A percentile compares a stretch with the other conserved stretches of the same genome.
These are phyloP conservation scores for Falco columbarius DNA, from an alignment of 2,797 vertebrate species.

Conservation along the genomic window DNA sequence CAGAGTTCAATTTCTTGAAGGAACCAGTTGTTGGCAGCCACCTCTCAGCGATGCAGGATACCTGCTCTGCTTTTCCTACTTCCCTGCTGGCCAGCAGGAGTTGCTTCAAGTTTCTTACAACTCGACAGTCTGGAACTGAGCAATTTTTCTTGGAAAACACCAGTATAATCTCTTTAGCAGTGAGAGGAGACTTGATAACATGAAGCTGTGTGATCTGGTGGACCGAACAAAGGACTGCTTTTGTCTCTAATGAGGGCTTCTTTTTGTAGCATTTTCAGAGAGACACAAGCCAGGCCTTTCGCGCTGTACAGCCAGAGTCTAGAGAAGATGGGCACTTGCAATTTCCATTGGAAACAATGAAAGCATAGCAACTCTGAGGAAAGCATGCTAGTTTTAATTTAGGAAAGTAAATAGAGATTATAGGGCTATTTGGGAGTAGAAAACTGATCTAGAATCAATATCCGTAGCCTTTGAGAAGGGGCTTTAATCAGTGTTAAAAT, in stretches of 20 bases:
- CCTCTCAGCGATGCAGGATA: rapidly evolving
- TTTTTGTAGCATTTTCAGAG: neutral
- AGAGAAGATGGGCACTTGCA: neutral
- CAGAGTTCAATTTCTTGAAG: neutral
- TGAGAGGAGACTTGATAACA: neutral
- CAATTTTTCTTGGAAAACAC: neutral
- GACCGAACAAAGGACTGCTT: neutral
- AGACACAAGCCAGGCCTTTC: neutral
- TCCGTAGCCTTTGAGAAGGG: neutral
- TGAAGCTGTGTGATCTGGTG: neutral
- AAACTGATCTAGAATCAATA: neutral
- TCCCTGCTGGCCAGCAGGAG: neutral
- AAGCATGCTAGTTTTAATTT: neutral
- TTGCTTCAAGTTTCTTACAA: neutral
- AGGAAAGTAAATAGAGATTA: neutral
- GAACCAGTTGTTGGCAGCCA: rapidly evolving
- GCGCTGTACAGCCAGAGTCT: neutral
- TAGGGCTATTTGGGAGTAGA: neutral
- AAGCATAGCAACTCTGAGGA: neutral
- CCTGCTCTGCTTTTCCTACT: neutral
- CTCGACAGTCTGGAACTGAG: neutral
- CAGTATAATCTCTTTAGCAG: neutral
- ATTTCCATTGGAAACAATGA: neutral
- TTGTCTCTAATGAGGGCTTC: neutral
- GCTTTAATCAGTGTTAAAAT: neutral